Evolutionary conservation across 2,888 invertebrate genomes (phyloP).

Genomic region (Leptinotarsa tumamoca): DNA sequence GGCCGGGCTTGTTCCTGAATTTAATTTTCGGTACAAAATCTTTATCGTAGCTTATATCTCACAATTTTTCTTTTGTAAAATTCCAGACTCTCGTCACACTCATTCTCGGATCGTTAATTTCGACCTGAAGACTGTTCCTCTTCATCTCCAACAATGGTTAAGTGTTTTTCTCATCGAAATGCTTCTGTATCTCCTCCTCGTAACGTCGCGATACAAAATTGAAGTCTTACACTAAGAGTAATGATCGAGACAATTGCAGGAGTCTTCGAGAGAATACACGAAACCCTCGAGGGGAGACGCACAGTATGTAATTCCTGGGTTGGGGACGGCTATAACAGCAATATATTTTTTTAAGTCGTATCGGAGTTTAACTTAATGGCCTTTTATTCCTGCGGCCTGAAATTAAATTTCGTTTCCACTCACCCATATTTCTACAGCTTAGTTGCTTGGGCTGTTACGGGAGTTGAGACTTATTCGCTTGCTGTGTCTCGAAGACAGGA

Average conservation of each 20-base stretch:
- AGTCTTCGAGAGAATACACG: conserved; percentile 5
- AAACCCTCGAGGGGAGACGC: conserved; percentile 22
- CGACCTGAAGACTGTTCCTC: not conserved
- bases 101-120: too few relatives aligned
- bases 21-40: too few relatives aligned
- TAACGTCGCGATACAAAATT: conserved; percentile 10
- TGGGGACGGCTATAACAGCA: conserved; percentile 23
- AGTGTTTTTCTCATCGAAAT: conserved; percentile 2
- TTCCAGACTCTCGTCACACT: too few relatives aligned
- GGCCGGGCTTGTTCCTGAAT: too few relatives aligned
- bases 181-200: conserved; percentile 11
- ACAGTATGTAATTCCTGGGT: conserved; percentile 29
- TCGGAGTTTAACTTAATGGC: conserved; percentile 30
- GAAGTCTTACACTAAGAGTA: conserved; percentile 18
- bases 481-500: not conserved
- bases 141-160: not conserved
- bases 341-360: conserved; percentile 29
- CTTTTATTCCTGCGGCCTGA: conserved; percentile 25
- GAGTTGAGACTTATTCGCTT: conserved; percentile 1
- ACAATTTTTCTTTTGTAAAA: too few relatives aligned
- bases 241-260: conserved; percentile 16
- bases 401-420: conserved; percentile 27
- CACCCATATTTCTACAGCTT: conserved; percentile 19
- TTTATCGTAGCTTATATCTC: too few relatives aligned
- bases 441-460: not conserved